A percentile compares a stretch with the other conserved stretches of the same genome.
phyloP scores from a whole-genome alignment of 2,113 vertebrate species.

The Panurus biarmicus region DNA sequence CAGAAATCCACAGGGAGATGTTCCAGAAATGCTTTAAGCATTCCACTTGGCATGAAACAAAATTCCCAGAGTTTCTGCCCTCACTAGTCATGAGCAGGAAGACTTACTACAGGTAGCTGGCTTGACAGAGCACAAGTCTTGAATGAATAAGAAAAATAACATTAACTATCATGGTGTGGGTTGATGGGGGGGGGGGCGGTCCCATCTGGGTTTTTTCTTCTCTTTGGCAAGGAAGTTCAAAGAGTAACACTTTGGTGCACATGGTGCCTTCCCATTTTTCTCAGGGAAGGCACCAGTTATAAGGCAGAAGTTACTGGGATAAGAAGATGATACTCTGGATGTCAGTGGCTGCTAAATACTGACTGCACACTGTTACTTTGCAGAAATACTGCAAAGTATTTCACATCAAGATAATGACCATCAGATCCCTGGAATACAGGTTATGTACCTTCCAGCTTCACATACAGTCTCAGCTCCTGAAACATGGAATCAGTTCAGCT shows the following conservation, averaged over 20 bases:
- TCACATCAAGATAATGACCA: not conserved
- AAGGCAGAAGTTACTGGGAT: not conserved
- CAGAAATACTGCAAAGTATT: not conserved
- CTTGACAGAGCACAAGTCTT: not conserved
- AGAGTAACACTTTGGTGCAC: not conserved
- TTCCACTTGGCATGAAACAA: not conserved
- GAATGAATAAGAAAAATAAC: not conserved
- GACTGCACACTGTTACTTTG: not conserved
- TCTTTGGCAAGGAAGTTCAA: not conserved
- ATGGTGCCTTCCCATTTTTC: too few relatives aligned
- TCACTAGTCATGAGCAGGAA: not conserved
- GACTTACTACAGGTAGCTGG: not conserved
- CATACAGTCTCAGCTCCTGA: fast-evolving
- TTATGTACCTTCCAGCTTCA: not conserved
- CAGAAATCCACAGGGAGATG: not conserved
- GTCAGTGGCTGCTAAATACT: not conserved
- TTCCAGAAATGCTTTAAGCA: not conserved
- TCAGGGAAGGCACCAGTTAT: not conserved
- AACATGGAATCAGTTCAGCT: not conserved
- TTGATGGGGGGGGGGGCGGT: fast-evolving
- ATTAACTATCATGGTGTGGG: not conserved
- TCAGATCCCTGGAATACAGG: not conserved
- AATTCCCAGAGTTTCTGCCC: not conserved
- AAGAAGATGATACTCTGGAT: not conserved
- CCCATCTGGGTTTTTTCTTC: not conserved